Base-by-base conservation (phyloP, 2,797 vertebrate genomes). In the Enteromius argenteus region DNA sequence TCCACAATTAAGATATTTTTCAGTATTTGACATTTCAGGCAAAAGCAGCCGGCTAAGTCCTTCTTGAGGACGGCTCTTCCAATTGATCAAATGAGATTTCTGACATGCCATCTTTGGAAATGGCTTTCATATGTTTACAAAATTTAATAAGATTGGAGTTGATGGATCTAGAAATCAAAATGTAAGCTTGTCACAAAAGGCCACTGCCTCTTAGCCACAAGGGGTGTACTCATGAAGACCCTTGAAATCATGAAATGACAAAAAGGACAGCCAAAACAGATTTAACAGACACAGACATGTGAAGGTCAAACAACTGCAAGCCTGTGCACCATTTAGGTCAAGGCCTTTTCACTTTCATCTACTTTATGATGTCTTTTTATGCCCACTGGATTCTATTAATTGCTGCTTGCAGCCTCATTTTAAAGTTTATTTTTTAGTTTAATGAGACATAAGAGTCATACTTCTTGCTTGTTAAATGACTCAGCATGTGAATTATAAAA, bases 341-440 rank as follows among this genome's bases (percentile, higher is more conserved):
- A 3, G 35, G 51, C 66, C 11, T 72, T 76, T 42, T 76, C 13
- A 21, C 71, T 62, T 46, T 62, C 21, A 49, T 73, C 39, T 49
- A 68, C 37, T 58, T 81, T 23, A 81, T 30, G 27, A 60, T 35
- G 37, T 15, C 8, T 49, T 73, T 30, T 5, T 49, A 35, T 42
- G 37, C 10, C 21, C 1, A 17, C 35, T 76, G 10, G n/a, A 66
- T 51, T 30, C 6, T 8, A 27, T 73, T 64, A 81, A 72, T 32
- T 72, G 51, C 56, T 62, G 56, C 19, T 46, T 32, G 19, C 7
- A 73, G 56, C 13, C 21, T 51, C 13, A 23, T 76, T 83, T 75
- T 49, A 76, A 42, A 53, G 44, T 56, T 62, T 56, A 42, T 67
- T 67, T 27, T 83, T 83, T 56, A 68, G 46, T 75, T 83, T 35